Evolutionary conservation across 2,797 vertebrate genomes (phyloP).

Genomic region (Streptopelia turtur): DNA sequence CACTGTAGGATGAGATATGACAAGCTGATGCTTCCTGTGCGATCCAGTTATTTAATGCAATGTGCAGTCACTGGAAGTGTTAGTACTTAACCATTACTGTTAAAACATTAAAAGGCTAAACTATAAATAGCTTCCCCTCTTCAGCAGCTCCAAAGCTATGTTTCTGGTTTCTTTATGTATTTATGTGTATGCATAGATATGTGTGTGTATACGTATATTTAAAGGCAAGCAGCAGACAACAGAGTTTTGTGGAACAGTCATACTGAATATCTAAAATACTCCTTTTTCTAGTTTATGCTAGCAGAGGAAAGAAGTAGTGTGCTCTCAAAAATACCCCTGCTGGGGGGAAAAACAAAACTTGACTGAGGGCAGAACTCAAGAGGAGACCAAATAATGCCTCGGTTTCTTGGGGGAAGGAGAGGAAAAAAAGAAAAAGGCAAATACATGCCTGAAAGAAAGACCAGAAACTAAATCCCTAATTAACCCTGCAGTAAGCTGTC

Average conservation of each 20-base stretch:
- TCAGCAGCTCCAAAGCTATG: not conserved
- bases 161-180: not conserved
- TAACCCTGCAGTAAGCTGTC: slow-evolving; percentile 69
- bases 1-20: slow-evolving; percentile 32
- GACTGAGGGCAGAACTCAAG: not conserved
- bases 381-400: slow-evolving; percentile 5
- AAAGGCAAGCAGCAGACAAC: slow-evolving; percentile 19
- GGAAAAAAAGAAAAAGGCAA: not conserved
- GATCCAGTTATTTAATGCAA: slow-evolving; percentile 47
- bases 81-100: slow-evolving; percentile 25
- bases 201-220: not conserved
- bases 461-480: slow-evolving; percentile 61
- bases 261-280: not conserved
- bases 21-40: slow-evolving; percentile 30
- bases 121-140: slow-evolving; percentile 27
- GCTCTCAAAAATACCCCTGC: not conserved
- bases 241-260: not conserved
- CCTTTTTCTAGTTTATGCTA: not conserved
- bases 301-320: not conserved
- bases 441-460: slow-evolving; percentile 44
- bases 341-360: slow-evolving; percentile 12
- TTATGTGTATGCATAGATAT: not conserved
- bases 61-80: not conserved
- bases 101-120: slow-evolving; percentile 32
- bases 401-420: not conserved